Base-by-base conservation (phyloP, 1,140 invertebrate species). In the Whitmania pigra region DNA sequence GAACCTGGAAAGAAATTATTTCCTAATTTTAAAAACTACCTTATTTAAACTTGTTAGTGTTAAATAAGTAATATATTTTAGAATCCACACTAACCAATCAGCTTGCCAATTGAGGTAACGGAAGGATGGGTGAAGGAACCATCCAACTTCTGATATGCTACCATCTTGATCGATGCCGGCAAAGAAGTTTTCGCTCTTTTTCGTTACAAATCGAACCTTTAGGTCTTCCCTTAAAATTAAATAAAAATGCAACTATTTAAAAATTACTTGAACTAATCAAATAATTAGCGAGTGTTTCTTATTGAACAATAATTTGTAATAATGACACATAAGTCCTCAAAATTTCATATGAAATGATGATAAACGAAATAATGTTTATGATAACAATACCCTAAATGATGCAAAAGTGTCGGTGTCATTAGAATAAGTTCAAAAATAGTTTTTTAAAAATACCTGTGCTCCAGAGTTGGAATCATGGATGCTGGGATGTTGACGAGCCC, bases 101-200 rank as follows among this genome's bases (percentile, higher is more conserved):
- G 74, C 73, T 55, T 78, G 76, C 77, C 77, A 78, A 17, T 74
- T 63, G n/a, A 77, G 72, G 57, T 77, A 78, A n/a, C 72, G 71
- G 68, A 77, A 73, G 25, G 76, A 77, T 2, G 77, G 77, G 74
- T 74, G 77, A 22, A 78, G 69, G 31, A 76, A 75, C 77, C 77
- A 78, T 0, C 77, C 77, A 49, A 75, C 69, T 53, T 78, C 77
- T 36, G 75, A 69, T 53, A 78, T 69, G 31, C 27, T 49, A 3
- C 77, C 77, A 5, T 43, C 25, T 40, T 67, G 53, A 57, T 78
- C 74, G 49, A 77, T 77, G 11, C 74, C 77, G 31, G 76, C 57
- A 57, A 75, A 77, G 55, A 77, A 78, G 53, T 75, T 78, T 17
- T 75, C 74, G 9, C 76, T 76, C 57, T 76, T 76, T 20, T 74